Percentiles rank a stretch among this genome's conserved stretches.
Evolutionary conservation across 1,140 invertebrate genomes (phyloP).

Genomic region (Hormaphis cornu): DNA sequence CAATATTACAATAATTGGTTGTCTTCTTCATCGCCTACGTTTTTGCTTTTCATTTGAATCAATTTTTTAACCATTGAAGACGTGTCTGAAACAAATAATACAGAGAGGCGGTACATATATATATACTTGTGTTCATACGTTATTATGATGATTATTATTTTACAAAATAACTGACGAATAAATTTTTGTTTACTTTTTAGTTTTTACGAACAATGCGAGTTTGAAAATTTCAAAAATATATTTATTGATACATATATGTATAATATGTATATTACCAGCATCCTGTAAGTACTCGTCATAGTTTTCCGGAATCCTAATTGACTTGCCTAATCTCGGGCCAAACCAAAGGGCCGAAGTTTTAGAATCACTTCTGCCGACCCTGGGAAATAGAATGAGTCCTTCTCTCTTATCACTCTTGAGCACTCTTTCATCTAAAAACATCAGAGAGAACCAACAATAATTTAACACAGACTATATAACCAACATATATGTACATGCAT

Average conservation of each 20-base stretch:
- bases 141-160: too few species aligned
- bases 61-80: background rate
- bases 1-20: constrained; percentile 3
- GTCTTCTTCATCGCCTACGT: constrained; percentile 6
- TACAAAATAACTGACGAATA: too few species aligned
- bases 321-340: constrained; percentile 20
- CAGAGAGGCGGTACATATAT: too few species aligned
- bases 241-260: too few species aligned
- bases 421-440: background rate
- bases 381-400: constrained; percentile 30
- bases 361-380: constrained; percentile 17
- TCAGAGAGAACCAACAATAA: background rate
- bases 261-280: background rate
- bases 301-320: background rate
- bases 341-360: constrained; percentile 8
- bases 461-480: background rate
- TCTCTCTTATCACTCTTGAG: constrained; percentile 19
- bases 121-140: too few species aligned
- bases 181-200: too few species aligned
- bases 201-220: too few species aligned
- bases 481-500: background rate
- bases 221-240: too few species aligned
- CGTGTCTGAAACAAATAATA: background rate
- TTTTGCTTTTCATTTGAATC: constrained; percentile 22
- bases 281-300: background rate